A percentile compares a stretch with the other conserved stretches of the same genome.
Evolutionary conservation across 1,140 invertebrate species (phyloP).

Genomic region (Zeugodacus cucurbitae): DNA sequence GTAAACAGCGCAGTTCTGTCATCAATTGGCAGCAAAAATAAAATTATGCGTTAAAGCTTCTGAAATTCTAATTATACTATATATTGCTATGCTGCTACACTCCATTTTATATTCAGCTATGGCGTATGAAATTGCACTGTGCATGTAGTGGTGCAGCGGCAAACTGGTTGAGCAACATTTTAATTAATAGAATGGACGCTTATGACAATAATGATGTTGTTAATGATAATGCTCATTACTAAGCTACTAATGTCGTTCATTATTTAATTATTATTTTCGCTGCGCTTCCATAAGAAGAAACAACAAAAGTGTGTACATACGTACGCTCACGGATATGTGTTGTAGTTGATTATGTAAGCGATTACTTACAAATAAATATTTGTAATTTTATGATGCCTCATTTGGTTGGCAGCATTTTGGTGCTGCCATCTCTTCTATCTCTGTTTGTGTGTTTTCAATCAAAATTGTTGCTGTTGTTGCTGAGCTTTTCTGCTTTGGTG

Average conservation of each 20-base stretch:
- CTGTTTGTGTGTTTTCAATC: background rate
- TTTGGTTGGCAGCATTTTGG: background rate
- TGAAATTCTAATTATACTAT: constrained; percentile 15
- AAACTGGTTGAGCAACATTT: constrained; percentile 30
- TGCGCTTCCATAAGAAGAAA: background rate
- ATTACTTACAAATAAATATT: background rate
- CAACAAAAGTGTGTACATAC: background rate
- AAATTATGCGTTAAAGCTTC: background rate
- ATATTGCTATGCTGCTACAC: background rate
- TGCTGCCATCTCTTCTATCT: background rate
- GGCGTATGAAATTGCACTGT: background rate
- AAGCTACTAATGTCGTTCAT: background rate
- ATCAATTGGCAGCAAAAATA: constrained; percentile 14
- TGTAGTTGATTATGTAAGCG: background rate
- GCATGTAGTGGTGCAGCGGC: constrained; percentile 15
- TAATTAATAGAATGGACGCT: background rate
- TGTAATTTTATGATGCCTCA: background rate
- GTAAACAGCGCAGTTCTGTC: background rate
- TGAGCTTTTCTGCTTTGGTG: background rate
- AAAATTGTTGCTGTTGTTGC: background rate
- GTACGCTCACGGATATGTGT: background rate
- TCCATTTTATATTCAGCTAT: background rate
- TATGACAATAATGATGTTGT: background rate
- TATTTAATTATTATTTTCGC: background rate
- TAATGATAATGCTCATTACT: background rate